A percentile compares a stretch with the other conserved stretches of the same genome.
Conservation (phyloP, 1,140 invertebrate species). For the Temnothorax curvispinosus region DNA sequence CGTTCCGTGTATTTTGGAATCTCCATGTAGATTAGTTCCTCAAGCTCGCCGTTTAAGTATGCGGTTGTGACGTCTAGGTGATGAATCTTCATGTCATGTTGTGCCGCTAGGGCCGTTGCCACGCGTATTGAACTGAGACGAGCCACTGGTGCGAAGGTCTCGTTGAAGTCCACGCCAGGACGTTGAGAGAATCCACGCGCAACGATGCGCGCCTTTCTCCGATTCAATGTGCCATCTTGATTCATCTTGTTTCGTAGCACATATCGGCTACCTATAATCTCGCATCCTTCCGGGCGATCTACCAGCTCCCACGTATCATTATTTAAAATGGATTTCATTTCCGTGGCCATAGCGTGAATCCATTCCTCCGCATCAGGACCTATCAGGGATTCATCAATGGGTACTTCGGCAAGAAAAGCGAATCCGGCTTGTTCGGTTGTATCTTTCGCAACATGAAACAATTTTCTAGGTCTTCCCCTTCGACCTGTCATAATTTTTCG, state of each 20-base stretch:
- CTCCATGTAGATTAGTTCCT: not conserved
- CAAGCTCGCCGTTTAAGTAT: not conserved
- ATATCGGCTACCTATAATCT: not conserved
- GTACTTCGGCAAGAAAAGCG: not conserved
- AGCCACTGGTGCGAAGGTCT: not conserved
- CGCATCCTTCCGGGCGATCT: not conserved
- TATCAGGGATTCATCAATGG: rapidly evolving
- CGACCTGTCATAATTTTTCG: too few relatives aligned
- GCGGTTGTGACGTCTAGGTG: not conserved
- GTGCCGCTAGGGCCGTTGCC: not conserved
- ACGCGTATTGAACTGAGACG: not conserved
- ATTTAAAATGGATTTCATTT: not conserved
- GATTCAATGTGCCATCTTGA: not conserved
- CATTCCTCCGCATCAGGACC: too few relatives aligned
- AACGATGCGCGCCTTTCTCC: not conserved
- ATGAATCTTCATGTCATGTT: not conserved
- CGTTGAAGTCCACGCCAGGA: not conserved
- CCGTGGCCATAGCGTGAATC: not conserved
- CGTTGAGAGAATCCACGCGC: not conserved
- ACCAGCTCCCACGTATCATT: not conserved
- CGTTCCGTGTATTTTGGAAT: not conserved
- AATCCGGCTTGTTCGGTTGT: not conserved
- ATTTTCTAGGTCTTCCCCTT: too few relatives aligned
- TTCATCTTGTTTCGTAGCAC: not conserved
- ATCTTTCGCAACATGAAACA: too few relatives aligned